Conservation (phyloP, 2,888 invertebrate genomes). For the Drosophila infuscata region DNA sequence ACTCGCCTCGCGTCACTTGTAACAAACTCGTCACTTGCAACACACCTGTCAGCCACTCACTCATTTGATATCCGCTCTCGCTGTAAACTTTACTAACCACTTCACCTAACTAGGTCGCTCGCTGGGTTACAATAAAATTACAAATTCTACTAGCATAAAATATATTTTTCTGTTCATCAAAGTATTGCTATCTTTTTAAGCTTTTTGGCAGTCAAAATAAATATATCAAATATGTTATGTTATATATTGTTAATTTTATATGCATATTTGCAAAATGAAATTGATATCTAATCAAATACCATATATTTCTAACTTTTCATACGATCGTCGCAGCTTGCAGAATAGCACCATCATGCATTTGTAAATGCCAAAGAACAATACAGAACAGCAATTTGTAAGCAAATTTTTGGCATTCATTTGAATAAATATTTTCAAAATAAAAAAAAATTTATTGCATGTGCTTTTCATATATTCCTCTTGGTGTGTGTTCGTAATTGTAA, state of each 20-base stretch:
- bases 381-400: slow-evolving; percentile 5
- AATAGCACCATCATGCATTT: slow-evolving; percentile 86
- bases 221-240: slow-evolving; percentile 5
- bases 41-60: slow-evolving; percentile 12
- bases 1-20: not conserved
- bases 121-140: slow-evolving; percentile 1
- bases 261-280: slow-evolving; percentile 10
- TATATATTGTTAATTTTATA: slow-evolving; percentile 11
- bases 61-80: slow-evolving; percentile 26
- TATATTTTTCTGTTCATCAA: slow-evolving; percentile 54
- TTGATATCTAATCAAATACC: slow-evolving; percentile 57
- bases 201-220: slow-evolving; percentile 48
- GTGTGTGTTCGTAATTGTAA: slow-evolving; percentile 51
- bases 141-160: not conserved
- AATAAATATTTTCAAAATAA: slow-evolving; percentile 23
- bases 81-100: slow-evolving; percentile 27
- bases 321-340: slow-evolving; percentile 84
- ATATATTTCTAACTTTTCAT: slow-evolving; percentile 59
- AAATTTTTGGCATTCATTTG: slow-evolving; percentile 24
- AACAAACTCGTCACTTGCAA: slow-evolving; percentile 6
- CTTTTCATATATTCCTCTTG: slow-evolving; percentile 30
- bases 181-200: slow-evolving; percentile 76
- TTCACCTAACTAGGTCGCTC: slow-evolving; percentile 21
- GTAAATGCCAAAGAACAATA: slow-evolving; percentile 70
- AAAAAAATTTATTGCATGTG: slow-evolving; percentile 51